A percentile compares a stretch with the other conserved stretches of the same genome.
Conservation (phyloP, 1,140 invertebrate species). For the Platorchestia sp. region DNA sequence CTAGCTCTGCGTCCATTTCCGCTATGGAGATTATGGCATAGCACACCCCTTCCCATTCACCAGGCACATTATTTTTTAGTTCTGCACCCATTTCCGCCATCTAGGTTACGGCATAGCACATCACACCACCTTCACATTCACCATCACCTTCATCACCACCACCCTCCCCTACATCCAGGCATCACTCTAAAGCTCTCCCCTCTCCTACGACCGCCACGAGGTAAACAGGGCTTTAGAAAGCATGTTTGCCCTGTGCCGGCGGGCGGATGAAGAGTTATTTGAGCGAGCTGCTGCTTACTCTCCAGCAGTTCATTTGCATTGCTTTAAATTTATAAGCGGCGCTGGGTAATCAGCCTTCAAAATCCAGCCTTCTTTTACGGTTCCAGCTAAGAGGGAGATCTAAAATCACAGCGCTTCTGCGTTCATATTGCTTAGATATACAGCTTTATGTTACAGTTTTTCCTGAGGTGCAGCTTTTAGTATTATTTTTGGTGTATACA, state of each 20-base stretch:
- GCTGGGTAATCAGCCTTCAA: background rate
- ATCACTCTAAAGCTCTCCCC: background rate
- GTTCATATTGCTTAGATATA: too few species aligned
- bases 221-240: background rate
- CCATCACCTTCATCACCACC: background rate
- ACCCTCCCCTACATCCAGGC: background rate
- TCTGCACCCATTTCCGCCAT: background rate
- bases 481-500: too few species aligned
- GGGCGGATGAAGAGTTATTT: background rate
- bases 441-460: too few species aligned
- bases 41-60: background rate
- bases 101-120: background rate
- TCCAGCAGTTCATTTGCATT: background rate
- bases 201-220: background rate
- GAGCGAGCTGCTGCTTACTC: background rate
- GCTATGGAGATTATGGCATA: background rate
- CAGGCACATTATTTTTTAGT: background rate
- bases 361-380: background rate
- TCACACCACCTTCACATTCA: background rate
- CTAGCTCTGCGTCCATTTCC: background rate
- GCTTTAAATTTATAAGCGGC: background rate
- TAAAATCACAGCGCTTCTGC: too few species aligned
- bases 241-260: background rate
- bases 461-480: too few species aligned
- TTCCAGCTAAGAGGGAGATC: background rate